Evolutionary conservation across 2,797 vertebrate species (phyloP).

Genomic region (Galago senegalensis): DNA sequence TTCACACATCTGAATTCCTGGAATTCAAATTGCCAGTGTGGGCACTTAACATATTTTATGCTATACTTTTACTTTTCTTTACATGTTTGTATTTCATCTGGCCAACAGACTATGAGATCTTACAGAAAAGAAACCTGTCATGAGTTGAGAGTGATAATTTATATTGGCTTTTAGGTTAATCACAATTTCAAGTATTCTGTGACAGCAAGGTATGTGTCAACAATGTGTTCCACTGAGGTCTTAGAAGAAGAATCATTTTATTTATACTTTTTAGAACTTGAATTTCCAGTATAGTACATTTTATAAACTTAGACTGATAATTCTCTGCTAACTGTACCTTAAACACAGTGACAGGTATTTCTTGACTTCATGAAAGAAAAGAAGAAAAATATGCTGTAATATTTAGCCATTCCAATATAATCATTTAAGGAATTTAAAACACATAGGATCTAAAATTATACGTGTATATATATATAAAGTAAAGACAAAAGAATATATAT

Average conservation of each 20-base stretch:
- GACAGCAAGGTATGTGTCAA: not conserved
- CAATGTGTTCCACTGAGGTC: not conserved
- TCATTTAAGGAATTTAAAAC: not conserved
- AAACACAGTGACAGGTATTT: not conserved
- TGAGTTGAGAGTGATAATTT: not conserved
- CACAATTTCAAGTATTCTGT: not conserved
- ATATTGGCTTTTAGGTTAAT: not conserved
- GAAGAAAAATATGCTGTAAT: not conserved
- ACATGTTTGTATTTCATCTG: not conserved
- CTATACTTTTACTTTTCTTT: conserved; percentile 55
- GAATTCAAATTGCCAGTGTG: not conserved
- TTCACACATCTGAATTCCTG: not conserved
- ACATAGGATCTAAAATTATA: not conserved
- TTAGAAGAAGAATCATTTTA: not conserved
- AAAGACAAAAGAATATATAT: not conserved
- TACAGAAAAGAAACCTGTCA: not conserved
- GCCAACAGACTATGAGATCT: not conserved
- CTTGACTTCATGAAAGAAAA: not conserved
- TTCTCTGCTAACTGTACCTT: conserved; percentile 36
- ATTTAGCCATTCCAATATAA: not conserved
- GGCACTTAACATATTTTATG: not conserved
- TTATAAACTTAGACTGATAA: not conserved
- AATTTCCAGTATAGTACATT: conserved; percentile 19
- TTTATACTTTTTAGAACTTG: conserved; percentile 10
- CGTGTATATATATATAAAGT: not conserved